phyloP scores from a whole-genome alignment of 2,113 vertebrate genomes.

The Bambusicola thoracicus region DNA sequence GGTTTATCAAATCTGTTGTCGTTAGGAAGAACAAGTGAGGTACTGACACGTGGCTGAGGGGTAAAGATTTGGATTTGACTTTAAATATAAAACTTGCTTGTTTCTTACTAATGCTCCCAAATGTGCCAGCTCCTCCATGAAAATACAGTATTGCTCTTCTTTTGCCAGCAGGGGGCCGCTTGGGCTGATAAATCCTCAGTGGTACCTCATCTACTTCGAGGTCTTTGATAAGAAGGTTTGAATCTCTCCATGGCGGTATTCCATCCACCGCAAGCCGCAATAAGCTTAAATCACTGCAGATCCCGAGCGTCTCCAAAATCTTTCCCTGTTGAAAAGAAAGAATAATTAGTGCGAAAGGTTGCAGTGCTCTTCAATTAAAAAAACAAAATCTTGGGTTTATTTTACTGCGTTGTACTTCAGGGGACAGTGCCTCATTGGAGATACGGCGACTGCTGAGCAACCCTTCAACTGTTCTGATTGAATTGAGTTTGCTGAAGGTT shows the following conservation, averaged over 20 bases:
- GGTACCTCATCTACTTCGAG: conserved; percentile 75
- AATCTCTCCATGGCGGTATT: conserved; percentile 34
- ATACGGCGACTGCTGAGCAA: not conserved
- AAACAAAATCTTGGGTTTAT: not conserved
- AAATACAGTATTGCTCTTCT: conserved; percentile 80
- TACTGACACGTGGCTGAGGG: not conserved
- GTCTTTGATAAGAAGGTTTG: conserved; percentile 73
- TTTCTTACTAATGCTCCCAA: conserved; percentile 81
- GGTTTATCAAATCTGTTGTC: not conserved
- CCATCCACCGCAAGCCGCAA: not conserved
- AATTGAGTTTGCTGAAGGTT: not conserved
- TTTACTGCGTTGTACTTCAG: not conserved
- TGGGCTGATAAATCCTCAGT: conserved; percentile 82
- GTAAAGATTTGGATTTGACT: not conserved
- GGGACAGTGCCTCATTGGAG: not conserved
- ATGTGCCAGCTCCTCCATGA: conserved; percentile 79
- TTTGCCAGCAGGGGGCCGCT: conserved; percentile 7
- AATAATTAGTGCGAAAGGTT: not conserved
- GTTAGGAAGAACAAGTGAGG: not conserved
- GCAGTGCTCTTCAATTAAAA: not conserved
- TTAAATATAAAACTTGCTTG: not conserved
- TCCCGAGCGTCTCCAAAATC: conserved; percentile 77
- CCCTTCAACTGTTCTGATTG: not conserved
- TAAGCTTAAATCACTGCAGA: conserved; percentile 75
- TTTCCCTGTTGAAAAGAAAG: conserved; percentile 71